Percentiles rank a stretch among this genome's conserved stretches.
phyloP scores from a whole-genome alignment of 1,140 invertebrate genomes.

The Paraescarpia echinospica region DNA sequence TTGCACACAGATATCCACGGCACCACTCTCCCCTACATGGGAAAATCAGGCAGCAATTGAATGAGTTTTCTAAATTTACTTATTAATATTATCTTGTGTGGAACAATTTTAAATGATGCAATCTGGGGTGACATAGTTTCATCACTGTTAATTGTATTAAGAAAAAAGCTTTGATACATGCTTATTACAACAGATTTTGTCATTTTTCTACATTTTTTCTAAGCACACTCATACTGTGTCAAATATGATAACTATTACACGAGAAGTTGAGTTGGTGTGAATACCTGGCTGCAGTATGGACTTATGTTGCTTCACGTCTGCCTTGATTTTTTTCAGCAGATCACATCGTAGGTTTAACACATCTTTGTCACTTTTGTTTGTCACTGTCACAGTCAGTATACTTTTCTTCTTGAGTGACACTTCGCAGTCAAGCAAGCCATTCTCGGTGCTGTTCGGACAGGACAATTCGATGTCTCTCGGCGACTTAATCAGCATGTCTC shows the following conservation, averaged over 20 bases:
- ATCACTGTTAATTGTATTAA: too few relatives aligned
- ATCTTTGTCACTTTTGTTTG: neutral
- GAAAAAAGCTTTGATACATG: too few relatives aligned
- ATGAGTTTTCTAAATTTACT: too few relatives aligned
- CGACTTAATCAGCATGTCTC: neutral
- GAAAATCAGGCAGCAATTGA: neutral
- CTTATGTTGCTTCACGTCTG: neutral
- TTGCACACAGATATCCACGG: neutral
- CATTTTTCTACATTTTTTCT: too few relatives aligned
- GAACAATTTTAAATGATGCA: too few relatives aligned
- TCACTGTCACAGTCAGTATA: neutral
- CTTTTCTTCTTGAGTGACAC: neutral
- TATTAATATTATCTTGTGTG: too few relatives aligned
- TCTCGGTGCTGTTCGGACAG: neutral
- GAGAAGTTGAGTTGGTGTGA: neutral
- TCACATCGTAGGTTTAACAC: neutral
- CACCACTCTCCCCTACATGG: neutral
- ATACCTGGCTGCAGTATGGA: neutral
- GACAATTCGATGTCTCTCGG: neutral
- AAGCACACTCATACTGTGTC: too few relatives aligned
- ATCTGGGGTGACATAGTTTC: too few relatives aligned
- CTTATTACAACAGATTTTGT: too few relatives aligned
- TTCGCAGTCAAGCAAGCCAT: neutral
- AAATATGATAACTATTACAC: neutral
- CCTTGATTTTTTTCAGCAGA: neutral